A percentile compares a stretch with the other conserved stretches of the same genome.
Conservation (phyloP, 2,888 invertebrate species). For the Atherix ibis region DNA sequence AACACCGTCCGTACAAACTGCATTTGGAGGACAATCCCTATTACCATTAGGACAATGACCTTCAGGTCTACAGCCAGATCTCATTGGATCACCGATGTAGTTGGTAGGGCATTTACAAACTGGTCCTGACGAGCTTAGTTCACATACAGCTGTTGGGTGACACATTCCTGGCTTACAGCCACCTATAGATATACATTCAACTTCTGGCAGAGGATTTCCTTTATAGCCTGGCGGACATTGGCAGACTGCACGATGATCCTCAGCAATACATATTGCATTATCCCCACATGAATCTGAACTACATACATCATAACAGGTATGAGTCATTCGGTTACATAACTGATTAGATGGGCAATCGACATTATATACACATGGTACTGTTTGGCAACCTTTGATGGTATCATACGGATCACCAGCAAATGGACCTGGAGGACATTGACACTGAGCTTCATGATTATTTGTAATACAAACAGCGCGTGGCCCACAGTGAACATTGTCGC, state of each 20-base stretch:
- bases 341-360: constrained; percentile 66
- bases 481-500: constrained; percentile 62
- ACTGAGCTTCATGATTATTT: constrained; percentile 77
- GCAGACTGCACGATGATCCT: constrained; percentile 66
- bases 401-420: constrained; percentile 78
- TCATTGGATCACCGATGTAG: constrained; percentile 59
- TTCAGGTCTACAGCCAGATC: constrained; percentile 60
- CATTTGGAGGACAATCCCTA: constrained; percentile 57
- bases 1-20: constrained; percentile 50
- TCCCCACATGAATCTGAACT: constrained; percentile 67
- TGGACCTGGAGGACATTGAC: constrained; percentile 76
- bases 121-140: constrained; percentile 48
- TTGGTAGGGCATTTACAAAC: constrained; percentile 65
- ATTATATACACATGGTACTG: constrained; percentile 75
- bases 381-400: constrained; percentile 52
- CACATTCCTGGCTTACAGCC: constrained; percentile 65
- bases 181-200: constrained; percentile 57
- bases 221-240: constrained; percentile 74
- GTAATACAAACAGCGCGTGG: constrained; percentile 76
- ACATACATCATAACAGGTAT: constrained; percentile 69
- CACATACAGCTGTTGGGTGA: constrained; percentile 64
- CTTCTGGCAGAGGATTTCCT: constrained; percentile 69
- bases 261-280: constrained; percentile 76
- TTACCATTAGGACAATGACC: constrained; percentile 58
- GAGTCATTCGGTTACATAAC: constrained; percentile 66